Evolutionary conservation across 2,113 vertebrate genomes (phyloP), one percentile per base, ranked within the genome.

Genomic region (Synchiropus splendidus): DNA sequence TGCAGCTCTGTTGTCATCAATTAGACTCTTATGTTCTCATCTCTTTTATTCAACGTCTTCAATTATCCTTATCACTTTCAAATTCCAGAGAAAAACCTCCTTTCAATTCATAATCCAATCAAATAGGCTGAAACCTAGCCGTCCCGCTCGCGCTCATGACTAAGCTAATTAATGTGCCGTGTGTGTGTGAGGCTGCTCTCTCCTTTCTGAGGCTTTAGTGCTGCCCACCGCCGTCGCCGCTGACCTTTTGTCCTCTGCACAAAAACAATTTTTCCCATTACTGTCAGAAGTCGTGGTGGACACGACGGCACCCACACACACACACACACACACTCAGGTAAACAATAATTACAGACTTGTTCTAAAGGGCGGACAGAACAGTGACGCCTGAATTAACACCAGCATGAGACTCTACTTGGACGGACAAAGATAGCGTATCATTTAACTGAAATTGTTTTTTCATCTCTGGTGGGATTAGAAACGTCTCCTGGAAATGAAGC

Each of bases 1-100:
- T 37, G 13, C 46, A 54, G 68, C 69, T 54, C 42, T 18, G 40
- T 16, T 48, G 70, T 45, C 47, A 66, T 75, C 70, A 63, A 68
- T 70, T 65, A 51, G 10, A 56, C 68, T 62, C 47, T 58, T 18
- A 55, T 44, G 65, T 60, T 36, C 44, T 16, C 16, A 51, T 33
- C 17, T 43, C 46, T 45, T n/a, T 50, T 51, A 39, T 36, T 36
- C 42, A 42, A 18, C 42, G 54, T 33, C 54, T 36, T 56, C 32
- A 21, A 43, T 58, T 63, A 55, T 53, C 36, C 41, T 27, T 16
- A 40, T 64, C 48, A 16, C n/a, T 64, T 72, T 44, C 42, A 55
- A 52, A 63, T 68, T 64, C 55, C 52, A 51, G 36, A 50, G 44
- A 27, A 55, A 63, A 48, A 15, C 46, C 54, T 54, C 49, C 49